Percentiles rank a stretch among this genome's conserved stretches.
Evolutionary conservation across 1,140 invertebrate species (phyloP).

Genomic region (Apis cerana): DNA sequence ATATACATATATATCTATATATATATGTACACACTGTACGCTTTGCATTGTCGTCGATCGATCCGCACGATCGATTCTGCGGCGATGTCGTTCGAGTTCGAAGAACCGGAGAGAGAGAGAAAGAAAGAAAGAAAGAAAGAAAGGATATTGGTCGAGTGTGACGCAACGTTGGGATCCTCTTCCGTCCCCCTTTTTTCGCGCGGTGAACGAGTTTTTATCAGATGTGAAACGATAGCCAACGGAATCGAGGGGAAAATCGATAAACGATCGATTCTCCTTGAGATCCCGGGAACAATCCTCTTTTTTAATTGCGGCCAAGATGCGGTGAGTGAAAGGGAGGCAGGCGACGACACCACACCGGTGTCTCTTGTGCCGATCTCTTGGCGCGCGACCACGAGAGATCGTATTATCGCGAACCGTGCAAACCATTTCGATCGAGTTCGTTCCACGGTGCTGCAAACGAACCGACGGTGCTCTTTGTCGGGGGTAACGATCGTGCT

Average conservation of each 20-base stretch:
- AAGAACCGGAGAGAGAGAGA: neutral
- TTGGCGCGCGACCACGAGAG: neutral
- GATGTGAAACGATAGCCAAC: no score
- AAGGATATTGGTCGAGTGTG: conserved; percentile 31
- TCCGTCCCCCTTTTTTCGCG: neutral
- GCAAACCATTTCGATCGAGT: neutral
- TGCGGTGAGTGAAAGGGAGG: neutral
- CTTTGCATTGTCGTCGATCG: conserved; percentile 58
- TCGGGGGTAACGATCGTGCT: conserved; percentile 10
- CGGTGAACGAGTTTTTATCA: neutral
- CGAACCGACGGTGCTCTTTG: neutral
- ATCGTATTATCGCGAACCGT: neutral
- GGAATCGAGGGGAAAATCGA: neutral
- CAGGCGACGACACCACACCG: neutral
- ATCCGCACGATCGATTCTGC: conserved; percentile 50
- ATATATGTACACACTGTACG: conserved; percentile 12
- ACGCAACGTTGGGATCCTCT: conserved; percentile 25
- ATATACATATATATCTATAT: conserved; percentile 2
- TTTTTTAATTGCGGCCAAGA: conserved; percentile 9
- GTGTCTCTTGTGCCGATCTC: neutral
- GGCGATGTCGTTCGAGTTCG: neutral
- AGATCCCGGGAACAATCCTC: neutral
- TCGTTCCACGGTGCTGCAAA: neutral
- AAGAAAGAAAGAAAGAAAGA: no score
- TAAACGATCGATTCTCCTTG: neutral